phyloP scores from a whole-genome alignment of 92 coral and sea anemone species.

The Umimayanthus kanabou region DNA sequence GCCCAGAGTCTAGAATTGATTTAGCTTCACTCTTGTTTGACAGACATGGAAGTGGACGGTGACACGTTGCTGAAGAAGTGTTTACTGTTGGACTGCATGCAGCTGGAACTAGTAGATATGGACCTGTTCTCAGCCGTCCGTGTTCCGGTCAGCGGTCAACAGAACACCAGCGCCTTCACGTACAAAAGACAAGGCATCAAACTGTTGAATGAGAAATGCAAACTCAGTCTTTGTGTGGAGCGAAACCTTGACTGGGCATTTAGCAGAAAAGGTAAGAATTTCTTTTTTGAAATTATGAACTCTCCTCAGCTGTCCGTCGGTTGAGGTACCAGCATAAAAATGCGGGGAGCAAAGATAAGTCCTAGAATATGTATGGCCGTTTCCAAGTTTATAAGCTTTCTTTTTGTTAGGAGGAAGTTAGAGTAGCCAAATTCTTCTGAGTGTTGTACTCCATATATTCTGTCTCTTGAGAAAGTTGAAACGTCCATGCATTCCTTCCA shows the following conservation, averaged over 20 bases:
- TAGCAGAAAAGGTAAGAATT: conserved; percentile 82
- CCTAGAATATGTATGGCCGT: too few relatives aligned
- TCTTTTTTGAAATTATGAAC: neutral
- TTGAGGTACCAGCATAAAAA: too few relatives aligned
- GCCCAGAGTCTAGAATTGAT: too few relatives aligned
- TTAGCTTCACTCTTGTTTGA: neutral
- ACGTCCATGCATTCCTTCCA: too few relatives aligned
- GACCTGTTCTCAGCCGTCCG: conserved; percentile 93
- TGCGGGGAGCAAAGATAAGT: too few relatives aligned
- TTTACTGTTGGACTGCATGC: conserved; percentile 85
- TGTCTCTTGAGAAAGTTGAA: too few relatives aligned
- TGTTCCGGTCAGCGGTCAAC: conserved; percentile 56
- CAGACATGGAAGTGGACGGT: conserved; percentile 34
- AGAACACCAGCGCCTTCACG: conserved; percentile 52
- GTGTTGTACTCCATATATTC: too few relatives aligned
- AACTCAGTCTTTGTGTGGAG: conserved; percentile 80
- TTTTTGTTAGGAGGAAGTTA: neutral
- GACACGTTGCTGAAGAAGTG: conserved; percentile 35
- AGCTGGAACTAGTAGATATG: conserved; percentile 91
- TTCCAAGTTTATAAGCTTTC: neutral
- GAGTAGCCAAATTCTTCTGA: too few relatives aligned
- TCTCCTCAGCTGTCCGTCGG: too few relatives aligned
- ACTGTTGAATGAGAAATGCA: conserved; percentile 86
- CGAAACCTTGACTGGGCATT: conserved; percentile 98
- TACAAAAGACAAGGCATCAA: conserved; percentile 90